These are phyloP conservation scores for Toxotes chatareus DNA, from an alignment of 2,113 vertebrate genomes.

Conservation along the genomic window DNA sequence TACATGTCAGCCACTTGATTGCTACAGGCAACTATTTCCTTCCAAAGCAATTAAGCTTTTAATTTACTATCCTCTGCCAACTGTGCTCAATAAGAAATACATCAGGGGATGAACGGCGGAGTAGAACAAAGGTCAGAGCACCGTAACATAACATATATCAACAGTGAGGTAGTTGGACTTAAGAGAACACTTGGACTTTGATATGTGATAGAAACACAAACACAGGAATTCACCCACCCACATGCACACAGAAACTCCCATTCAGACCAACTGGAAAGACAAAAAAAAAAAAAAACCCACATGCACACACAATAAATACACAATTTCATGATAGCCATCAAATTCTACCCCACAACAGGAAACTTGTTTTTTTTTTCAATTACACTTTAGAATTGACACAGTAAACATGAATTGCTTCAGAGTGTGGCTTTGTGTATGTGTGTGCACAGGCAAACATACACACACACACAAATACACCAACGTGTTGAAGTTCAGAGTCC, in stretches of 20 bases:
- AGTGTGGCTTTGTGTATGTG: conserved; percentile 4
- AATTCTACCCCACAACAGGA: background rate
- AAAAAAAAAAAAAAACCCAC: background rate
- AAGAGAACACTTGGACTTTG: conserved; percentile 42
- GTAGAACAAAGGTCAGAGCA: conserved; percentile 16
- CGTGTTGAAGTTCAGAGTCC: conserved; percentile 47
- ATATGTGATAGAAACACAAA: conserved; percentile 33
- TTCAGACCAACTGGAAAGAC: background rate
- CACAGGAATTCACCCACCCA: conserved; percentile 8
- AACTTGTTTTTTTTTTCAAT: conserved; percentile 5
- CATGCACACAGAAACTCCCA: conserved; percentile 1
- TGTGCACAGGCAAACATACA: background rate
- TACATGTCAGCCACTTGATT: conserved; percentile 21
- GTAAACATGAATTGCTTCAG: background rate
- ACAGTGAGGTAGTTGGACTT: background rate
- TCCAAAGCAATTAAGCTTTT: conserved; percentile 39
- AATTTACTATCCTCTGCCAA: conserved; percentile 12
- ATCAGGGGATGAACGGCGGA: background rate
- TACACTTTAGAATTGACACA: background rate
- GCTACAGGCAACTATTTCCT: conserved; percentile 39
- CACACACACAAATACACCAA: background rate
- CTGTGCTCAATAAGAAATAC: conserved; percentile 5
- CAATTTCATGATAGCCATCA: background rate
- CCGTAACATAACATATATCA: conserved; percentile 3
- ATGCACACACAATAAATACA: background rate